Base-by-base conservation (phyloP, 2,888 invertebrate genomes). In the Tetragonula carbonaria region DNA sequence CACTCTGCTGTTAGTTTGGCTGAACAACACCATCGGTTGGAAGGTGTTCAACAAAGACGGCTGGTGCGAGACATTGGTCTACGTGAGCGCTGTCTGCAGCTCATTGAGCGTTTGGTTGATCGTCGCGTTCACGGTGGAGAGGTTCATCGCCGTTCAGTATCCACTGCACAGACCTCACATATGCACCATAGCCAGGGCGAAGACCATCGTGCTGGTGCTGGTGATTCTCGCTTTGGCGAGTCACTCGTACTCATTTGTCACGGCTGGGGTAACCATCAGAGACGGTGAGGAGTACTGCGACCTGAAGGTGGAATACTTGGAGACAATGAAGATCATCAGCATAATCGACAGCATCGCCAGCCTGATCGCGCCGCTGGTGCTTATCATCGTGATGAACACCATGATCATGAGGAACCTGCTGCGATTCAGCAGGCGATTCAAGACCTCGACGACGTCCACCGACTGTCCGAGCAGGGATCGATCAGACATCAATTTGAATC, bases 21-120 rank as follows among this genome's bases (percentile, higher is more conserved):
- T 95, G 57, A 95, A 95, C 91, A 95, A 95, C 84, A 95, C 95
- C 14, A 89, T 95, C 23, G 95, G 95, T 3, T 94, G 95, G 90
- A 94, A 94, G 62, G 93, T 96, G 18, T 96, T 95, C 92, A 95
- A 96, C 91, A 94, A 93, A 65, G 94, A 95, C 38, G 96, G 96
- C 18, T 95, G 96, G 95, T 97, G 97, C 92, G 96, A 96, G 90
- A 93, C 95, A 8, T 91, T 95, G 51, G 94, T 95, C 55, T 96
- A 96, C 90, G 88, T 95, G 2, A 95, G 95, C 78, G 95, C 95
- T 38, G 95, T 95, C 2, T 96, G 95, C 95, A 96, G 96, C 85
- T 96, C 96, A 74, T 92, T 97, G 18, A 96, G 96, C 90, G 96
- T 96, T 3, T 97, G 97, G 96, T 93, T 97, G 55, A 96, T 96